These are phyloP conservation scores for Phalacrocorax carbo DNA, from an alignment of 2,113 vertebrate species.

Conservation along the genomic window DNA sequence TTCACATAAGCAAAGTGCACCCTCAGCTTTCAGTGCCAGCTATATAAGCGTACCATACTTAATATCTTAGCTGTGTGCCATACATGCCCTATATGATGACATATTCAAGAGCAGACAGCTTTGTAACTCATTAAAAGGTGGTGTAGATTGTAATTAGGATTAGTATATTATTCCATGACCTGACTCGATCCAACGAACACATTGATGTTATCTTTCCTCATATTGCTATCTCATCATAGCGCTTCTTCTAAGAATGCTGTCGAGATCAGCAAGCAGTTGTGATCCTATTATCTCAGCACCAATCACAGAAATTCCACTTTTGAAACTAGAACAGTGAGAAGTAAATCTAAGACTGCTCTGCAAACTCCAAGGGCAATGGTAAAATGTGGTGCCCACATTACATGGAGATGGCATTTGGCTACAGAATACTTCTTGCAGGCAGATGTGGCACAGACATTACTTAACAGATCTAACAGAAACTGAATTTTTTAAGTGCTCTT, in stretches of 20 bases:
- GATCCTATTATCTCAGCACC: not conserved
- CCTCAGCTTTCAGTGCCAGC: not conserved
- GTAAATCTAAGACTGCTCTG: not conserved
- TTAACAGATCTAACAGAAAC: not conserved
- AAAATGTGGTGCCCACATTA: not conserved
- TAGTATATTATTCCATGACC: not conserved
- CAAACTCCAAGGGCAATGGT: not conserved
- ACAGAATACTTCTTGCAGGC: not conserved
- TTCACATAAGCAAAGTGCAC: not conserved
- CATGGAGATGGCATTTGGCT: not conserved
- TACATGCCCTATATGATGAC: not conserved
- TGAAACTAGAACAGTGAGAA: not conserved
- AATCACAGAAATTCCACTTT: not conserved
- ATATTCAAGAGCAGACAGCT: not conserved
- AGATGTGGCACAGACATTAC: not conserved
- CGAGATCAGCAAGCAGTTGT: not conserved
- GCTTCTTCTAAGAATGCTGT: not conserved
- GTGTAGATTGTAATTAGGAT: not conserved
- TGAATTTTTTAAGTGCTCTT: not conserved
- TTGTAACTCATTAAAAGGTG: not conserved
- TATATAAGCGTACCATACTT: not conserved
- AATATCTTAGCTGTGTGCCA: not conserved
- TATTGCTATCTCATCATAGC: not conserved
- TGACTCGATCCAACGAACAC: not conserved
- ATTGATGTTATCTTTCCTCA: not conserved